Evolutionary conservation across 1,140 invertebrate genomes (phyloP), one percentile per base, ranked within the genome.

Genomic region (Plectrocnemia conspersa): DNA sequence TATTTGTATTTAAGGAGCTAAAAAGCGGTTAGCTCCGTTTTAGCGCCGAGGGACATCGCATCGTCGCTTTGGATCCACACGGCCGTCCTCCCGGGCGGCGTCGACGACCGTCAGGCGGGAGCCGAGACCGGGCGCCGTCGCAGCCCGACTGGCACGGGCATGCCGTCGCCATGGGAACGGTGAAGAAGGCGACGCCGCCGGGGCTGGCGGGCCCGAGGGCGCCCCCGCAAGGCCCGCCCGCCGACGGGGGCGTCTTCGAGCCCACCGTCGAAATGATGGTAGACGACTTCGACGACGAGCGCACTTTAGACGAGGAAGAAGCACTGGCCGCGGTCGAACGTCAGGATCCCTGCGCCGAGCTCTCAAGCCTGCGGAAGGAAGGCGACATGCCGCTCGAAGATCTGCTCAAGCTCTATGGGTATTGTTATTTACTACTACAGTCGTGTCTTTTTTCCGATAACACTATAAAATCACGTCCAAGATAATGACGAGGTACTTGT

Each of bases 261-360:
- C 45, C 45, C 5, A 47, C 82, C 60, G 76, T 82, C 69, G 92
- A 95, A 72, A 92, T 96, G 90, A 85, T 97, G 78, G 84, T 96
- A 52, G 90, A 96, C 83, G 93, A 96, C 74, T 96, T 92, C 77
- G 93, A 97, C 75, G 94, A 97, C 77, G 94, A 97, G 70, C 80
- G 88, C 66, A 97, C 93, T 38, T 68, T 97, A 65, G 93, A 96
- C 69, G 93, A 97, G 77, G 93, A 97, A 79, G 94, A 97, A 80
- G 91, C 90, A 24, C 75, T 96, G 68, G 91, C 91, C 66, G 86
- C 87, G 59, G 81, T 84, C 63, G 89, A 91, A 73, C 69, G 78
- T 27, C 76, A 81, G 60, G 89, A 91, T 71, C 86, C 88, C 25
- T 81, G 86, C 63, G 88, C 88, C 65, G 93, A 96, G 75, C 78